Evolutionary conservation across 2,113 vertebrate species (phyloP).

Genomic region (pig (Sus scrofa)): T2T-Sscrofa CM000816.6:35701001-35701500

Average conservation of each 20-base stretch:
- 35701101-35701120: too few relatives aligned
- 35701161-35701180: too few relatives aligned
- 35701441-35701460: background rate
- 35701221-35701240: background rate
- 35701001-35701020: too few relatives aligned
- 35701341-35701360: background rate
- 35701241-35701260: background rate
- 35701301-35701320: background rate
- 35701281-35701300: conserved; percentile 44
- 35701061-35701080: too few relatives aligned
- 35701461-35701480: background rate
- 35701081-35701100: too few relatives aligned
- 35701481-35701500: background rate
- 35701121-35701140: too few relatives aligned
- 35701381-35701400: background rate
- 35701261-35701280: background rate
- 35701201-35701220: background rate
- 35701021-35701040: too few relatives aligned
- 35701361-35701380: background rate
- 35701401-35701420: background rate
- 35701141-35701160: too few relatives aligned
- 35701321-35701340: background rate
- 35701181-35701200: too few relatives aligned
- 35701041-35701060: too few relatives aligned
- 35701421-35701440: background rate